Base-by-base conservation (phyloP, 2,888 invertebrate genomes). In the Lutraria lutraria region DNA sequence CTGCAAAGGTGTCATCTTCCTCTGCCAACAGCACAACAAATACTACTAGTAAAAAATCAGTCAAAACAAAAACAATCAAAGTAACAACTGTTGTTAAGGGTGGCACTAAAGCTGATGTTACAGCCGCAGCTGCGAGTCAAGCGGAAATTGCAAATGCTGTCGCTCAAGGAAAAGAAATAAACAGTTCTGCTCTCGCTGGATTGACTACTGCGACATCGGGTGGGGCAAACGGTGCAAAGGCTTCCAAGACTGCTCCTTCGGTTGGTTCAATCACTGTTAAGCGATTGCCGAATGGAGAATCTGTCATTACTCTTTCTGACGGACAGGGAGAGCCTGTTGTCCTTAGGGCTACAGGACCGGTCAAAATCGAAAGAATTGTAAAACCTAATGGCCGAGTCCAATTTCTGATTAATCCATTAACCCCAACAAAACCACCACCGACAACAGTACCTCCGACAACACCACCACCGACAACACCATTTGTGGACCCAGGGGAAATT, bases 341-440 rank as follows among this genome's bases (percentile, higher is more conserved):
- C 52, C 54, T 92, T 0, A 83, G 90, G 53, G 92, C 92, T 4
- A 79, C 88, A 15, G 92, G 92, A 31, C 92, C 91, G 0, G 90
- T 92, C 8, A 90, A 91, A 34, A 92, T 92, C 21, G 89, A 92
- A 34, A 60, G 92, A 53, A 90, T 92, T 15, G 76, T 92, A 15
- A 88, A 87, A 53, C 87, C 92, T 34, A 84, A 89, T 43, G 92
- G 92, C 0, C 89, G 86, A 63, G 84, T 92, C 52, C 91, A 92
- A 87, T 92, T 92, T 82, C 25, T 92, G n/a, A 90, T 92, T 4
- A 92, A 91, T 60, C 92, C 92, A 6, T 53, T 92, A 19, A 63
- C 31, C 16, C 90, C 89, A 0, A 31, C 53, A 56, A 25, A 29
- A 25, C 81, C 84, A 52, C 53, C 81, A 68, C 52, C 84, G 25